These are phyloP conservation scores for Lasioglossum figueresi DNA, from an alignment of 2,888 invertebrate genomes.

Conservation along the genomic window DNA sequence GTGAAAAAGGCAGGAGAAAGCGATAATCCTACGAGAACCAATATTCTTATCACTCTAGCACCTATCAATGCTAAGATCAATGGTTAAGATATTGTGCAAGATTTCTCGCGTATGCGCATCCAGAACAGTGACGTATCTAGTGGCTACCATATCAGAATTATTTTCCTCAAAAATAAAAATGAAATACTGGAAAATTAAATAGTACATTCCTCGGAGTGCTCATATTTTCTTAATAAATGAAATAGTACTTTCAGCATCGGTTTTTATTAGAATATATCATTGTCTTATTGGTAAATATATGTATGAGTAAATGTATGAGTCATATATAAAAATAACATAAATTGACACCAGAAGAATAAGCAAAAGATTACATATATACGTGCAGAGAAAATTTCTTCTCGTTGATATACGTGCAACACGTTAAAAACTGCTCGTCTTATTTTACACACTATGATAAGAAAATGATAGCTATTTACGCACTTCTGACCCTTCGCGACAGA, in stretches of 20 bases:
- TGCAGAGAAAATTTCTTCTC: no score
- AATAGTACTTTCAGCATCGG: background rate
- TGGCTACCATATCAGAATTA: background rate
- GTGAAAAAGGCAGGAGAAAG: no score
- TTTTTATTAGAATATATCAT: background rate
- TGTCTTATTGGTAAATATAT: background rate
- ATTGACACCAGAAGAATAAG: background rate
- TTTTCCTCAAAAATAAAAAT: background rate
- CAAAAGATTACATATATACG: background rate
- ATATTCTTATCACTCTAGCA: no score
- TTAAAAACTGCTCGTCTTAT: background rate
- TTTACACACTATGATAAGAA: constrained; percentile 34
- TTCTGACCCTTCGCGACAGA: constrained; percentile 49
- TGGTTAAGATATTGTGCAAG: no score
- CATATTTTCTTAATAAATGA: background rate
- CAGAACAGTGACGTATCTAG: no score
- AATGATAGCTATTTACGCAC: constrained; percentile 26
- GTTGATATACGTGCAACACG: background rate
- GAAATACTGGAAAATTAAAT: background rate
- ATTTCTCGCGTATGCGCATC: no score
- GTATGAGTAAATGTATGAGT: background rate
- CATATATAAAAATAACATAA: background rate
- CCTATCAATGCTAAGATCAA: no score
- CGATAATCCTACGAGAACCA: no score
- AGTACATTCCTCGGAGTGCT: no score